These are phyloP conservation scores for Gallinago media DNA, from an alignment of 2,113 vertebrate genomes.

Conservation along the genomic window DNA sequence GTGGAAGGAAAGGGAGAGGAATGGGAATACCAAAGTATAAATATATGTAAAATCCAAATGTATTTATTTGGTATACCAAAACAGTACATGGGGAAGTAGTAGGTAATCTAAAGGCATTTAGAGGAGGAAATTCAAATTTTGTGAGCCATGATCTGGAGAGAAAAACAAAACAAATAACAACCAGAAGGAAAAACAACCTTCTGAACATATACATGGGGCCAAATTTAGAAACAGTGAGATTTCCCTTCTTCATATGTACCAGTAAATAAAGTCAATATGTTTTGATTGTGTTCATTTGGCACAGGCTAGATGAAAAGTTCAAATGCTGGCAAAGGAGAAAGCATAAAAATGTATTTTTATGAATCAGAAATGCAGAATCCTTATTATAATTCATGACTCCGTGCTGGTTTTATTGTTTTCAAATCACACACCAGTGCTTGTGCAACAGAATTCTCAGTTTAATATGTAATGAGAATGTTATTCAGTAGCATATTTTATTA, in stretches of 20 bases:
- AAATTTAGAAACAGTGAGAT: background rate
- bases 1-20: background rate
- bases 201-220: background rate
- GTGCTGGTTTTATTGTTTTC: conserved; percentile 27
- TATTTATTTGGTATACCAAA: background rate
- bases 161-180: background rate
- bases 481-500: conserved; percentile 9
- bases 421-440: conserved; percentile 4
- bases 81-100: background rate
- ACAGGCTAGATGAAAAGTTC: conserved; percentile 7
- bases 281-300: background rate
- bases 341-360: conserved; percentile 6
- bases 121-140: background rate
- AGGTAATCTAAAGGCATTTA: background rate
- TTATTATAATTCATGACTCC: conserved; percentile 37
- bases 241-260: background rate
- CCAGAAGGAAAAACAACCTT: background rate
- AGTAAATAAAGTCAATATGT: background rate
- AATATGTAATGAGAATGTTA: background rate
- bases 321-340: background rate
- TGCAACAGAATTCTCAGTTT: conserved; percentile 20
- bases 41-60: background rate
- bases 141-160: background rate
- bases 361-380: conserved; percentile 25
- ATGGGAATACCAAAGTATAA: background rate